These are phyloP conservation scores for Proctacanthus coquilletti DNA, from an alignment of 1,140 invertebrate genomes.

Conservation along the genomic window DNA sequence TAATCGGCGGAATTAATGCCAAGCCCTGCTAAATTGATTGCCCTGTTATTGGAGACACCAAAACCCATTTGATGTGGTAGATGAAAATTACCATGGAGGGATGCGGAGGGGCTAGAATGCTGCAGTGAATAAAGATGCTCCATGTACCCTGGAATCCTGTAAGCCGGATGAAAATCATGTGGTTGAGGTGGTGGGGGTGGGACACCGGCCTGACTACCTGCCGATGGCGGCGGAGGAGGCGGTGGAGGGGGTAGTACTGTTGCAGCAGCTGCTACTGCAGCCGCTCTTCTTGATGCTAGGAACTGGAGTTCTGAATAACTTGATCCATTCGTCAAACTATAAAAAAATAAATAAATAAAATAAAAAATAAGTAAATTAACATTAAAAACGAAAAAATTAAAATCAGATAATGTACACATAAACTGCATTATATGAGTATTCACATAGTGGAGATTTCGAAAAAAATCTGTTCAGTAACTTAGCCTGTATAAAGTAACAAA, in stretches of 20 bases:
- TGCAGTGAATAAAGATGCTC: constrained; percentile 51
- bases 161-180: constrained; percentile 41
- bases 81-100: constrained; percentile 33
- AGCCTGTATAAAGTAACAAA: too few relatives aligned
- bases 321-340: too few relatives aligned
- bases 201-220: not conserved
- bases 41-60: constrained; percentile 2
- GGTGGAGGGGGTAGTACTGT: constrained; percentile 16
- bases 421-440: too few relatives aligned
- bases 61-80: constrained; percentile 2
- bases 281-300: constrained; percentile 24
- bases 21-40: constrained; percentile 21
- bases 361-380: too few relatives aligned
- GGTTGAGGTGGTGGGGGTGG: constrained; percentile 9
- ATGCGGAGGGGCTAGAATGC: constrained; percentile 34
- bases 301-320: constrained; percentile 27
- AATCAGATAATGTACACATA: too few relatives aligned
- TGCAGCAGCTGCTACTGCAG: constrained; percentile 27
- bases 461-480: too few relatives aligned
- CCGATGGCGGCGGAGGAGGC: constrained; percentile 5
- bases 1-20: constrained; percentile 24
- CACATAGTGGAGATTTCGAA: too few relatives aligned
- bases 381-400: too few relatives aligned
- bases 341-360: too few relatives aligned
- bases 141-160: constrained; percentile 50